Base-by-base conservation (phyloP, 2,797 vertebrate species). In the Esox lucius region DNA sequence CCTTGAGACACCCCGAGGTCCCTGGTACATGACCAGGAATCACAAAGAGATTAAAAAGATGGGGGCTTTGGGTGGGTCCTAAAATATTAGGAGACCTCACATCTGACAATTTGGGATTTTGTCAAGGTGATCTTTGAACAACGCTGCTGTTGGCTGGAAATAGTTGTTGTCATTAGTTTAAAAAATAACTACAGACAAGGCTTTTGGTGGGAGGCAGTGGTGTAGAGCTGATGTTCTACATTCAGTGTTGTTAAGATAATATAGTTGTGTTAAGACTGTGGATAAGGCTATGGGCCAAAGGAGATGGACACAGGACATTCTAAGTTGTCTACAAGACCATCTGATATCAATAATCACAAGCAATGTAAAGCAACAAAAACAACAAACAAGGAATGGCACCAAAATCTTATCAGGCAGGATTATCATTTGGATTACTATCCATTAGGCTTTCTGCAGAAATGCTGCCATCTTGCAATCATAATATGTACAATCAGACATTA, bases 101-200 rank as follows among this genome's bases (percentile, higher is more conserved):
- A 74, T 71, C 6, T 42, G 6, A 71, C 2, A 0, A 24, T 12
- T n/a, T 2, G 74, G 73, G 59, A 66, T 17, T 28, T 78, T 68
- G 1, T 78, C 1, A 0, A 75, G 71, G 24, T 59, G 73, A 81
- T 77, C 53, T 73, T 56, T 62, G 51, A 71, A 71, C 82, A 59
- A 83, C 11, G 3, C 33, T 31, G 46, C 22, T 11, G 17, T n/a
- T 19, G 61, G 61, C 31, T 53, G 51, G 24, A 74, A 70, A 78
- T 66, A 76, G 81, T 56, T 22, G 17, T 67, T 28, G 56, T n/a
- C 22, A 26, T 16, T 22, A 13, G 16, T 69, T 67, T 42, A 16
- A 35, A 12, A 35, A 28, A 13, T 62, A 13, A 62, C 12, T 22
- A 24, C n/a, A 26, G 24, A 61, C 59, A 26, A 24, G n/a, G n/a